Percentiles rank a stretch among this genome's conserved stretches.
These are phyloP conservation scores for Litocranius walleri DNA, from an alignment of 2,113 vertebrate genomes.

Conservation along the genomic window DNA sequence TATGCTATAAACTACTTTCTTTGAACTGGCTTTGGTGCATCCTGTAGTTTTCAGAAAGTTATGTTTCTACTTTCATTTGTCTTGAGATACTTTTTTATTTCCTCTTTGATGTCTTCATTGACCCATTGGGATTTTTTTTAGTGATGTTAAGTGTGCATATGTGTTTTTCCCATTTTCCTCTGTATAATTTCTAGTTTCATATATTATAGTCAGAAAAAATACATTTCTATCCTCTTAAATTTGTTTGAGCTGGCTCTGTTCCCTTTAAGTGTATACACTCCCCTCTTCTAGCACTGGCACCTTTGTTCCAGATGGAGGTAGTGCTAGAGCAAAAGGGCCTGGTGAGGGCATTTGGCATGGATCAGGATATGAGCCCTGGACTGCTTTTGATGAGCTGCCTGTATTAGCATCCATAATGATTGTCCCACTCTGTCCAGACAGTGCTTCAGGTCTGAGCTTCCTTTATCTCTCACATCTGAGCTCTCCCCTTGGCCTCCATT, in stretches of 20 bases:
- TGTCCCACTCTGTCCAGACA: not conserved
- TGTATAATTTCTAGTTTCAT: not conserved
- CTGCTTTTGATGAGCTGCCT: not conserved
- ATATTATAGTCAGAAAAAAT: not conserved
- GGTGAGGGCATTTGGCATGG: not conserved
- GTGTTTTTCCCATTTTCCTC: not conserved
- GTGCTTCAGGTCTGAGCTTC: not conserved
- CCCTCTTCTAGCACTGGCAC: not conserved
- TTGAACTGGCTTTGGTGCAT: not conserved
- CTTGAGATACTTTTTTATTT: not conserved
- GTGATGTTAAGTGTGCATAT: not conserved
- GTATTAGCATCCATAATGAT: not conserved
- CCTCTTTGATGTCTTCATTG: not conserved
- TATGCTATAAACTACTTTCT: not conserved
- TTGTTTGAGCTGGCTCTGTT: not conserved
- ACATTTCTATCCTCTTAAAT: too few species aligned
- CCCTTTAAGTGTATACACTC: not conserved
- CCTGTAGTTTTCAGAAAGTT: not conserved
- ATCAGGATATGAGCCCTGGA: not conserved
- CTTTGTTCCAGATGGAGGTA: not conserved
- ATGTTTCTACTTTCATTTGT: not conserved
- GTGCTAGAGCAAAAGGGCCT: not conserved
- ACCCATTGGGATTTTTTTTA: not conserved
- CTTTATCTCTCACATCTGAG: not conserved
- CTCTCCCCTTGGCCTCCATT: not conserved